phyloP scores from a whole-genome alignment of 37 sponge, comb jelly and placozoan genomes.

The Geodia barretti region DNA sequence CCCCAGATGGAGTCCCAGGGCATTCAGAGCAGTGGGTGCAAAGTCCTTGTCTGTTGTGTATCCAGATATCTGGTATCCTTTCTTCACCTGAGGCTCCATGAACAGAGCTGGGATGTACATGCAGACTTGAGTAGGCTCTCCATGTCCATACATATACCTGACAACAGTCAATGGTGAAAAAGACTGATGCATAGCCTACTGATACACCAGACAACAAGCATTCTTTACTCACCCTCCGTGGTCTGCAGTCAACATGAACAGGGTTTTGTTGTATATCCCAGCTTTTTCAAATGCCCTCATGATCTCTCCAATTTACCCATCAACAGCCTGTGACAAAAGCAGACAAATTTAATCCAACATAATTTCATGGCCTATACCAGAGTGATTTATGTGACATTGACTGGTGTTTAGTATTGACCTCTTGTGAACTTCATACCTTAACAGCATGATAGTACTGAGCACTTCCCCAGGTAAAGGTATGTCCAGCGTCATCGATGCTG shows the following conservation, averaged over 20 bases:
- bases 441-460: conserved; percentile 22
- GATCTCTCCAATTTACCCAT: conserved; percentile 29
- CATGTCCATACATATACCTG: conserved; percentile 10
- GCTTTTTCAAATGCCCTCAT: background rate
- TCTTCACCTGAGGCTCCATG: conserved; percentile 32
- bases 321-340: conserved; percentile 17
- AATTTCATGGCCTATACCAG: background rate
- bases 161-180: too few relatives aligned
- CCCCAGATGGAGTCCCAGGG: conserved; percentile 26
- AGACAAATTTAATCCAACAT: background rate
- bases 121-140: conserved; percentile 1
- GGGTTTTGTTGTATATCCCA: conserved; percentile 11
- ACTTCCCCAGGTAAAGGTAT: conserved; percentile 18
- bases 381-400: too few relatives aligned
- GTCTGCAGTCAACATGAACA: conserved; percentile 33
- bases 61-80: conserved; percentile 6
- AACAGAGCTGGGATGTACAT: conserved; percentile 44
- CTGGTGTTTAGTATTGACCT: too few relatives aligned
- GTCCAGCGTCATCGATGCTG: conserved; percentile 25
- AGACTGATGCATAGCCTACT: too few relatives aligned
- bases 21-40: conserved; percentile 43
- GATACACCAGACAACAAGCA: too few relatives aligned
- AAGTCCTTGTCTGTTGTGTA: conserved; percentile 33
- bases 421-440: conserved; percentile 12
- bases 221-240: conserved; percentile 16